A percentile compares a stretch with the other conserved stretches of the same genome.
These are phyloP conservation scores for Nymphalis polychloros DNA, from an alignment of 2,888 invertebrate genomes.

Conservation along the genomic window DNA sequence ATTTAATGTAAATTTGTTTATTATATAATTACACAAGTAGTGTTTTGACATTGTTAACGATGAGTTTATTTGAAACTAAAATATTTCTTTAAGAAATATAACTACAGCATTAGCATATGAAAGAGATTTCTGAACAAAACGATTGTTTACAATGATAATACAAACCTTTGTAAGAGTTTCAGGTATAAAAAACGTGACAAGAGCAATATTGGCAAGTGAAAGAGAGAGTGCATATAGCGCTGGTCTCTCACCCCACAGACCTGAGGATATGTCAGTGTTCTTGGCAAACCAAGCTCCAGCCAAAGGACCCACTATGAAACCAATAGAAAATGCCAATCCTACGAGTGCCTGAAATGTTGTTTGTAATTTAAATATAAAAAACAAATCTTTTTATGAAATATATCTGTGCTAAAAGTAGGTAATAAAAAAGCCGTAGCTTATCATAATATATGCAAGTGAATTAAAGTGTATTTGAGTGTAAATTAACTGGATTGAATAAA, in stretches of 20 bases:
- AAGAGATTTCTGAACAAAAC: not conserved
- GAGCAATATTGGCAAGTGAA: conserved; percentile 88
- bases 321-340: conserved; percentile 97
- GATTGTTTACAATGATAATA: conserved; percentile 3
- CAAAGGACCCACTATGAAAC: conserved; percentile 97
- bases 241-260: conserved; percentile 90
- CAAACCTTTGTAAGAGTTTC: conserved; percentile 90
- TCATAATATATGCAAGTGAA: too few relatives aligned
- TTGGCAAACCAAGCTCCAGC: conserved; percentile 95
- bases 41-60: too few relatives aligned
- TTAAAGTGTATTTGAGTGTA: too few relatives aligned
- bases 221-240: conserved; percentile 89
- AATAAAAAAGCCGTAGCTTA: too few relatives aligned
- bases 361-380: not conserved
- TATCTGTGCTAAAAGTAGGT: too few relatives aligned
- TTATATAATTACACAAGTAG: too few relatives aligned
- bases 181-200: conserved; percentile 87
- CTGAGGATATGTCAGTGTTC: conserved; percentile 79
- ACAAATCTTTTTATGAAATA: too few relatives aligned
- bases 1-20: too few relatives aligned
- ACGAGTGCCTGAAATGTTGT: conserved; percentile 89
- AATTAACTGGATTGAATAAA: not conserved
- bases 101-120: not conserved
- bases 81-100: too few relatives aligned
- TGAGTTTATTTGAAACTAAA: not conserved